Conservation (phyloP, 2,797 vertebrate genomes). For the Eospalax fontanierii region DNA sequence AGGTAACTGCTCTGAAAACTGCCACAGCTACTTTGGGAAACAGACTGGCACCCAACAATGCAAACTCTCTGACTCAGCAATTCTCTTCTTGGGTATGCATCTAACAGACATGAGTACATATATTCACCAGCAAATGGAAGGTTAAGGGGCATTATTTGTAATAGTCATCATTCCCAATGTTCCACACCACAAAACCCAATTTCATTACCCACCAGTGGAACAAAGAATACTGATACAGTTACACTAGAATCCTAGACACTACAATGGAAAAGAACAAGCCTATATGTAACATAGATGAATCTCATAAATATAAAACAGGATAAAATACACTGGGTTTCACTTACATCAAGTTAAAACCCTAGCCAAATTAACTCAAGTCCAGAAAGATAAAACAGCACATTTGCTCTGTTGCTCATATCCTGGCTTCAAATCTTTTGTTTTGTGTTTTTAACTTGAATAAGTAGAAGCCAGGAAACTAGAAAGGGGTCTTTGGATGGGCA, state of each 20-base stretch:
- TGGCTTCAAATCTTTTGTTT: not conserved
- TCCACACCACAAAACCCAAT: not conserved
- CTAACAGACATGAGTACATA: conserved; percentile 17
- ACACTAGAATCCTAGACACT: not conserved
- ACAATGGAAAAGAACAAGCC: conserved; percentile 20
- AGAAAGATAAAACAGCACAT: not conserved
- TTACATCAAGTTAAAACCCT: conserved; percentile 27
- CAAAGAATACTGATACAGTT: conserved; percentile 18
- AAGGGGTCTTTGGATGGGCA: not conserved
- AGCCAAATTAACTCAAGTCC: not conserved
- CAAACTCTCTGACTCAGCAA: not conserved
- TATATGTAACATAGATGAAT: not conserved
- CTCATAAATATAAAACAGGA: not conserved
- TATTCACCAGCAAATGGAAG: conserved; percentile 23
- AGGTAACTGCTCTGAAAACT: not conserved
- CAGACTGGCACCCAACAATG: not conserved
- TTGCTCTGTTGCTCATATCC: not conserved
- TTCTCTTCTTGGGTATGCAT: not conserved
- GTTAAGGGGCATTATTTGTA: not conserved
- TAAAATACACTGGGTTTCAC: conserved; percentile 26
- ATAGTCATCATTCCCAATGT: not conserved
- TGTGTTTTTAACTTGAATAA: not conserved
- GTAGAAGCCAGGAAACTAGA: not conserved
- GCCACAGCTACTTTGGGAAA: not conserved
- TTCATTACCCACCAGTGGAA: not conserved